Percentiles rank a stretch among this genome's conserved stretches.
These are phyloP conservation scores for Synchiropus splendidus DNA, from an alignment of 2,113 vertebrate genomes.

Conservation along the genomic window DNA sequence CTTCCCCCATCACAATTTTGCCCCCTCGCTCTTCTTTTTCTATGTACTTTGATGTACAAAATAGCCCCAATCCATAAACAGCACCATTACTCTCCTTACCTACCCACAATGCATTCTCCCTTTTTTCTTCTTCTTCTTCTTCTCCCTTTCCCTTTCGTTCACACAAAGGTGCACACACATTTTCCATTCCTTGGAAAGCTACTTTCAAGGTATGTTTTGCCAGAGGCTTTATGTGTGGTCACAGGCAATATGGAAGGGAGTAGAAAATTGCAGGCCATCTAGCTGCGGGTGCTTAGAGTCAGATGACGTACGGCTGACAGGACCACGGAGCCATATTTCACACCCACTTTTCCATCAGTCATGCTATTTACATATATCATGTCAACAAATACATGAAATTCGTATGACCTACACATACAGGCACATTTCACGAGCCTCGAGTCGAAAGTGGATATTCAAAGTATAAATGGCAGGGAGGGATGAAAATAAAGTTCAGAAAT, in stretches of 20 bases:
- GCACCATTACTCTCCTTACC: slow-evolving; percentile 56
- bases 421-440: not conserved
- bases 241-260: slow-evolving; percentile 34
- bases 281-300: slow-evolving; percentile 13
- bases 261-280: slow-evolving; percentile 25
- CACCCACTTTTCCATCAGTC: slow-evolving; percentile 15
- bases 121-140: slow-evolving; percentile 28
- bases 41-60: slow-evolving; percentile 67
- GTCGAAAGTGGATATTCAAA: no score
- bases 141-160: slow-evolving; percentile 12
- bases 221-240: slow-evolving; percentile 27
- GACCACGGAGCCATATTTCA: slow-evolving; percentile 28
- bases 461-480: no score
- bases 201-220: slow-evolving; percentile 44
- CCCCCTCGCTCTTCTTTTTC: slow-evolving; percentile 33
- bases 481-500: no score
- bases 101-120: slow-evolving; percentile 35
- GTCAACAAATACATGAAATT: not conserved
- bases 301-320: slow-evolving; percentile 27
- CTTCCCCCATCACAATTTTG: slow-evolving; percentile 9
- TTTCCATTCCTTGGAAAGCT: slow-evolving; percentile 27
- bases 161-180: slow-evolving; percentile 5
- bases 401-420: not conserved
- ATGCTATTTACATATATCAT: slow-evolving; percentile 9
- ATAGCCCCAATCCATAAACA: slow-evolving; percentile 62